Percentiles rank a stretch among this genome's conserved stretches.
Conservation (phyloP, 2,113 vertebrate species). For the Oceanodroma tethys region DNA sequence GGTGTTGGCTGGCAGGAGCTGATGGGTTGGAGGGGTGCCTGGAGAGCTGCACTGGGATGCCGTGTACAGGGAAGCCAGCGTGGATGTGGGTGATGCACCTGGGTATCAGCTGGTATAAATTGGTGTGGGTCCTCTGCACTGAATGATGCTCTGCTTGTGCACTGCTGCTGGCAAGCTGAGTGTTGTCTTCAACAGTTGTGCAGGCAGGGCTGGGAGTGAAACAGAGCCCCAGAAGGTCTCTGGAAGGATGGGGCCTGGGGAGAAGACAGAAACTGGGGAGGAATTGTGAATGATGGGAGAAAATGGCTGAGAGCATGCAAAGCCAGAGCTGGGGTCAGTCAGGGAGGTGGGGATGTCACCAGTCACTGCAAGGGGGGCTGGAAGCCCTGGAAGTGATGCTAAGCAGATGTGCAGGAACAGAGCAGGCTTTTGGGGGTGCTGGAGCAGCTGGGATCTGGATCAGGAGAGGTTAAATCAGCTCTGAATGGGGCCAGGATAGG, state of each 20-base stretch:
- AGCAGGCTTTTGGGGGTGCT: background rate
- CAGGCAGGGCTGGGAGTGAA: background rate
- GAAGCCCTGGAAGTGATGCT: background rate
- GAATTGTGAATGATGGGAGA: background rate
- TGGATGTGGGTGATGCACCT: fast-evolving
- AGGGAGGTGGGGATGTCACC: background rate
- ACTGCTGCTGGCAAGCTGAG: background rate
- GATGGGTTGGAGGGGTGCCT: background rate
- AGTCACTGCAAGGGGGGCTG: background rate
- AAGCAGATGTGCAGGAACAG: background rate
- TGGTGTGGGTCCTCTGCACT: background rate
- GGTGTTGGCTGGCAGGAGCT: background rate
- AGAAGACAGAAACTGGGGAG: background rate
- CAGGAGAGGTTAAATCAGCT: background rate
- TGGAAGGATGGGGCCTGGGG: background rate
- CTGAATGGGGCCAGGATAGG: background rate
- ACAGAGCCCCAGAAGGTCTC: background rate
- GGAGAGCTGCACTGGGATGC: background rate
- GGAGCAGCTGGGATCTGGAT: background rate
- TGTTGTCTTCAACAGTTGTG: background rate
- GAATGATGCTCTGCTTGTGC: background rate
- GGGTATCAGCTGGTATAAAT: background rate
- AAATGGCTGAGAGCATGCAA: background rate
- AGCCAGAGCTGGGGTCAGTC: background rate
- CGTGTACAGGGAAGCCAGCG: fast-evolving